These are phyloP conservation scores for Galerucella pusilla DNA, from an alignment of 2,888 invertebrate species.

Conservation along the genomic window DNA sequence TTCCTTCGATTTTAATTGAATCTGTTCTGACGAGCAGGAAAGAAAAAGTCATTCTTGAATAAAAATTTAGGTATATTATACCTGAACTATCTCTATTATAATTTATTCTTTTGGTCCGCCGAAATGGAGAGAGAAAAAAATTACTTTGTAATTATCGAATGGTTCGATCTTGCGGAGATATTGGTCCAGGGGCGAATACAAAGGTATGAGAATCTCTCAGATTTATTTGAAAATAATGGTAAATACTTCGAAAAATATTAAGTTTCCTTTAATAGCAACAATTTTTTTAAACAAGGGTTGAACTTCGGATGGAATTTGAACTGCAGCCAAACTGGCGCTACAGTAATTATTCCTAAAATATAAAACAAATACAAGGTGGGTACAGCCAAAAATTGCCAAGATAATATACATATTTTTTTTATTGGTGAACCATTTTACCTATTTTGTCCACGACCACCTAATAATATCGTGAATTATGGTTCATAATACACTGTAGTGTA, in stretches of 20 bases:
- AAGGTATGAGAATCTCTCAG: conserved; percentile 16
- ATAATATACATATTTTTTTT: too few relatives aligned
- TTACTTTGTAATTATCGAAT: conserved; percentile 44
- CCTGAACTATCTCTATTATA: conserved; percentile 45
- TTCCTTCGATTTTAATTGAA: conserved; percentile 31
- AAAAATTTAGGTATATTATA: conserved; percentile 27
- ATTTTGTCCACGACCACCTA: too few relatives aligned
- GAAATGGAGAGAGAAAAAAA: conserved; percentile 33
- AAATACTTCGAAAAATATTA: neutral
- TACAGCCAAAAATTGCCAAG: too few relatives aligned
- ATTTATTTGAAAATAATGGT: conserved; percentile 29
- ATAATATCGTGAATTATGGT: too few relatives aligned
- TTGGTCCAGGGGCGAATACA: conserved; percentile 13
- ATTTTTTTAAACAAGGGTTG: neutral
- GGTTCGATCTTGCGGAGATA: conserved; percentile 26
- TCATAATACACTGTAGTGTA: too few relatives aligned
- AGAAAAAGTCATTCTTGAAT: conserved; percentile 40
- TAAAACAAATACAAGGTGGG: too few relatives aligned
- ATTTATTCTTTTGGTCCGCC: conserved; percentile 48
- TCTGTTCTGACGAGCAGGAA: conserved; percentile 21
- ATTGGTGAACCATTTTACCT: too few relatives aligned
- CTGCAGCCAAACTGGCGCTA: neutral
- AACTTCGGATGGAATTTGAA: too few relatives aligned
- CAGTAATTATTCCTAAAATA: too few relatives aligned
- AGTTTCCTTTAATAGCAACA: neutral